These are phyloP conservation scores for Drosophila paranaensis DNA, from an alignment of 2,888 invertebrate species.

Conservation along the genomic window DNA sequence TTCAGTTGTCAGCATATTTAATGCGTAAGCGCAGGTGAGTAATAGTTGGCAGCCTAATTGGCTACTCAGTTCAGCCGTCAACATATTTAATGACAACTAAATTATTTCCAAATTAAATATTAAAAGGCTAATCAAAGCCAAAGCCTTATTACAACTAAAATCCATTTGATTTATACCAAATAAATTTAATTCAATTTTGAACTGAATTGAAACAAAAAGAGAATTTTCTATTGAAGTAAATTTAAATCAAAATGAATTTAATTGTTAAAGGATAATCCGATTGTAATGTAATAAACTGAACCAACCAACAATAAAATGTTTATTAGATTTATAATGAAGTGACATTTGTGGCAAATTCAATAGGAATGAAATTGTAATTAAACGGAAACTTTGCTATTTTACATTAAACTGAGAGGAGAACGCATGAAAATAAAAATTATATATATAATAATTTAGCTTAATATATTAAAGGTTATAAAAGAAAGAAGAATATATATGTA, in stretches of 20 bases:
- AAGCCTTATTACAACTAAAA: neutral
- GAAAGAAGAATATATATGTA: no score
- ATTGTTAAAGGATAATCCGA: neutral
- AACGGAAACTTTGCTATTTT: neutral
- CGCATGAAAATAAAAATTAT: neutral
- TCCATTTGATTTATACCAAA: neutral
- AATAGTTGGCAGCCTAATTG: slow-evolving; percentile 1
- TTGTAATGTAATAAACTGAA: neutral
- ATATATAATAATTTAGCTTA: no score
- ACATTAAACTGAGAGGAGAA: neutral
- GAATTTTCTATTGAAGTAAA: neutral
- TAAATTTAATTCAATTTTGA: neutral
- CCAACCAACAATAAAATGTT: neutral
- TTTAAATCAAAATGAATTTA: neutral
- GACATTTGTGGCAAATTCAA: neutral
- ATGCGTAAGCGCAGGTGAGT: slow-evolving; percentile 27
- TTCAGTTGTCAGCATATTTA: slow-evolving; percentile 39
- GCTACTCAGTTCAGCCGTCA: neutral
- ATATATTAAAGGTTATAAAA: no score
- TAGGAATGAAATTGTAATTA: neutral
- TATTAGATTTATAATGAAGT: neutral
- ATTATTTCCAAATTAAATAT: slow-evolving; percentile 8
- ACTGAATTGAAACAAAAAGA: neutral
- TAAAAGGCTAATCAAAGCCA: neutral
- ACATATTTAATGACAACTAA: slow-evolving; percentile 4